phyloP scores from a whole-genome alignment of 2,888 invertebrate species.

The Pristionchus mayeri region DNA sequence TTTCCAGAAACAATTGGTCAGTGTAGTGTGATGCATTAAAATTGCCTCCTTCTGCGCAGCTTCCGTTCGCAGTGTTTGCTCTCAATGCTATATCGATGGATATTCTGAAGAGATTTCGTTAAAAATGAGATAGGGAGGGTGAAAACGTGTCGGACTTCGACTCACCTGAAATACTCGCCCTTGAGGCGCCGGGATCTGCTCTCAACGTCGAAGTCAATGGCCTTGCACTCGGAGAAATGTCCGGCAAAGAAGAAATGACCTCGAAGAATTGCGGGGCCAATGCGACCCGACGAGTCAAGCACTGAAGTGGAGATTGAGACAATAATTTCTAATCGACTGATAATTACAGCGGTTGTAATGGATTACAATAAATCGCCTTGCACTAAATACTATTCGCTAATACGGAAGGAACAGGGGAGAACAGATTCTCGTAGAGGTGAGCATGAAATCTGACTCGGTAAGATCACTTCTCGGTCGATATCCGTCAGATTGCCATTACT shows the following conservation, averaged over 20 bases:
- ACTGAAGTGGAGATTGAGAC: not conserved
- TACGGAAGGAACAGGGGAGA: too few species aligned
- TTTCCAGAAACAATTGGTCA: not conserved
- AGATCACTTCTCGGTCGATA: not conserved
- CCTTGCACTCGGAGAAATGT: not conserved
- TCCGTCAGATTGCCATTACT: not conserved
- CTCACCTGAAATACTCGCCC: not conserved
- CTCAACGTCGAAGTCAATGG: not conserved
- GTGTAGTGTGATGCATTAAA: not conserved
- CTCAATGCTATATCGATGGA: not conserved
- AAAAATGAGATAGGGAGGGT: not conserved
- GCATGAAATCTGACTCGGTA: not conserved
- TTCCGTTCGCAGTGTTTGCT: not conserved
- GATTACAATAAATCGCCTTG: too few species aligned
- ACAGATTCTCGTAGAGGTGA: not conserved
- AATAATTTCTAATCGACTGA: not conserved
- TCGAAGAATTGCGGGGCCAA: not conserved
- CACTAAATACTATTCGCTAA: too few species aligned
- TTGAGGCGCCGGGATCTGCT: not conserved
- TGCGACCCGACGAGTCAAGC: not conserved
- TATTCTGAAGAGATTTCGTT: not conserved
- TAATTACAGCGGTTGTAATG: not conserved
- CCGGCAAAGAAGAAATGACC: conserved; percentile 5
- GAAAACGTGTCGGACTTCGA: not conserved
- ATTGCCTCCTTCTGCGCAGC: not conserved